Base-by-base conservation (phyloP, 2,113 vertebrate species). In the Hiodon tergisus region DNA sequence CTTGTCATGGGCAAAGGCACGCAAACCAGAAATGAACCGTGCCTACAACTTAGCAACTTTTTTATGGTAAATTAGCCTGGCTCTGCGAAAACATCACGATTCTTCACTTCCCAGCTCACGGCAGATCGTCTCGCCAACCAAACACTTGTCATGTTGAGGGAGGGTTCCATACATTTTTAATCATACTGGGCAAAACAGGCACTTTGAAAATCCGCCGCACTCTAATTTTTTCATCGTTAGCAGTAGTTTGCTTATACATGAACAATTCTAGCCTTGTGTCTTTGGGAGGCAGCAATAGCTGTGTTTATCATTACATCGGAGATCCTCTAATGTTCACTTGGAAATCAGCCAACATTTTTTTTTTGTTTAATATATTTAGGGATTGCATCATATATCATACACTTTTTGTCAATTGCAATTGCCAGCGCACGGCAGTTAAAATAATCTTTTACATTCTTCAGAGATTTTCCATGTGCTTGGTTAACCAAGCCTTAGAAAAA, bases 91-190 rank as follows among this genome's bases (percentile, higher is more conserved):
- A 31, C 31, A 31, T 31, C 31, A 31, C 88, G 83, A 87, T 88
- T 90, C 80, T 78, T 86, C 86, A 84, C 82, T 80, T 90, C 84
- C 89, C 91, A 89, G 87, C 92, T 90, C 88, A 86, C 86, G 87
- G 89, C 90, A 90, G 84, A 88, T 94, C 91, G 92, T 91, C 90
- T 87, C 92, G 91, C 92, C 91, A 91, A 93, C 93, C 92, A 93
- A 94, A 91, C 91, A 92, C 93, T 93, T 93, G 89, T 94, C 93
- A 94, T 90, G 90, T 90, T 91, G 90, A 88, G 88, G 90, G 89
- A 91, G 92, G 91, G 92, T 94, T 94, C 89, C 93, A 97, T 98
- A 93, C 92, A 98, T 96, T 94, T 98, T 98, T 98, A 97, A 98
- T 96, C 94, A 93, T 92, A 91, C 91, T 87, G 91, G 92, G 91